Conservation (phyloP, 2,113 vertebrate genomes). For the Meleagris gallopavo region DNA sequence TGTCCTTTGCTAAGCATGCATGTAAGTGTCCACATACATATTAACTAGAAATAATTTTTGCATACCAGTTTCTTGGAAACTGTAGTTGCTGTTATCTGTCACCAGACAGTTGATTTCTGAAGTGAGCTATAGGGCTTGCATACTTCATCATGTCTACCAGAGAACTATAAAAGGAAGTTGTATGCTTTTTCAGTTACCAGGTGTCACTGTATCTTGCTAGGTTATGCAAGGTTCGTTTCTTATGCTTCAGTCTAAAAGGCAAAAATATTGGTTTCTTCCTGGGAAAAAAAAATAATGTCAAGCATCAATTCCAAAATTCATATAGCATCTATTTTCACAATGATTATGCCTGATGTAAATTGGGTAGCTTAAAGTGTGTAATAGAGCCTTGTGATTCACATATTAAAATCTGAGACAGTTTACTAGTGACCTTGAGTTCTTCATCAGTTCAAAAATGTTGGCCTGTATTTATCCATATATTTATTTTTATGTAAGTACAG, state of each 20-base stretch:
- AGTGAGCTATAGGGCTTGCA: not conserved
- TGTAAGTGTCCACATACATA: fast-evolving
- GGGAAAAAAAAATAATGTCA: not conserved
- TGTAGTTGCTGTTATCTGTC: not conserved
- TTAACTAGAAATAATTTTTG: not conserved
- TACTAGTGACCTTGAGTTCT: slow-evolving; percentile 11
- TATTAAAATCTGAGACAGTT: slow-evolving; percentile 14
- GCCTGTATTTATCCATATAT: slow-evolving; percentile 20
- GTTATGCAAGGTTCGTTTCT: not conserved
- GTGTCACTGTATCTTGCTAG: not conserved
- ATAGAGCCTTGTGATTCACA: slow-evolving; percentile 14
- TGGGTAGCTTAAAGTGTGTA: not conserved
- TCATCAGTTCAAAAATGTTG: slow-evolving; percentile 13
- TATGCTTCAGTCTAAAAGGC: not conserved
- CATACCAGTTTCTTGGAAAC: not conserved
- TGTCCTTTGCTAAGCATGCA: not conserved
- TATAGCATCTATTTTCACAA: not conserved
- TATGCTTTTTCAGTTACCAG: not conserved
- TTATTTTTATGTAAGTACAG: slow-evolving; percentile 18
- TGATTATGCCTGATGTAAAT: slow-evolving; percentile 8
- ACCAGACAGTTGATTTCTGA: not conserved
- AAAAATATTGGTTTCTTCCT: not conserved
- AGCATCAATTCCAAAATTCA: not conserved
- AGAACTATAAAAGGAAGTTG: not conserved
- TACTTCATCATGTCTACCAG: not conserved